Evolutionary conservation across 2,113 vertebrate genomes (phyloP), one percentile per base, ranked within the genome.

Genomic region (Pterophyllum scalare): DNA sequence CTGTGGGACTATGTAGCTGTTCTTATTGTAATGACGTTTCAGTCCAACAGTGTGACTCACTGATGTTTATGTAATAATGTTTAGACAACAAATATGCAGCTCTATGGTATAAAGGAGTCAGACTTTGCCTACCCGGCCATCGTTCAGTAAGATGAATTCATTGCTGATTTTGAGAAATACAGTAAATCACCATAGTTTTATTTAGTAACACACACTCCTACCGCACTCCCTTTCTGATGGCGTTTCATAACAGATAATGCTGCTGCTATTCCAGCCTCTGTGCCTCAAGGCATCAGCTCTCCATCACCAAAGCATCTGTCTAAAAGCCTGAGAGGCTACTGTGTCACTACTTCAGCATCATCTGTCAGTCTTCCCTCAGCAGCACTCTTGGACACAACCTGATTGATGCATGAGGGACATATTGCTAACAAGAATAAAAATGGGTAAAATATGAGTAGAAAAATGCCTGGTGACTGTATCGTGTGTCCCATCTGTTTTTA

Each of bases 361-460:
- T 80, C 79, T 59, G 65, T 85, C 87, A 65, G 61, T 80, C 79
- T 79, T 79, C 57, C 33, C 76, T 75, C 86, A 61, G 61, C 57
- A 40, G 22, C 79, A 28, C 75, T 72, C 59, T 64, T 17, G 3
- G 74, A 87, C 74, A 54, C 75, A 54, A 15, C 59, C 67, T 80
- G 49, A 26, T 80, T 33, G 64, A 81, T 75, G 22, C 61, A 38
- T 43, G 78, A 62, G 60, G 74, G 75, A 81, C 60, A 58, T 28
- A 84, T 85, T 58, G 79, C 56, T 31, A 78, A 75, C 26, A 67
- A 67, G 74, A 62, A 84, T 56, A 88, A 87, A 90, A 88, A 79
- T 11, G 43, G 38, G 75, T 75, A 13, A 78, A 80, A 61, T 80
- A n/a, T 31, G 10, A 75, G 20, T 49, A 79, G 59, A 74, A 78